Percentiles rank a stretch among this genome's conserved stretches.
phyloP scores from a whole-genome alignment of 2,888 invertebrate species.

The Tipula lateralis region DNA sequence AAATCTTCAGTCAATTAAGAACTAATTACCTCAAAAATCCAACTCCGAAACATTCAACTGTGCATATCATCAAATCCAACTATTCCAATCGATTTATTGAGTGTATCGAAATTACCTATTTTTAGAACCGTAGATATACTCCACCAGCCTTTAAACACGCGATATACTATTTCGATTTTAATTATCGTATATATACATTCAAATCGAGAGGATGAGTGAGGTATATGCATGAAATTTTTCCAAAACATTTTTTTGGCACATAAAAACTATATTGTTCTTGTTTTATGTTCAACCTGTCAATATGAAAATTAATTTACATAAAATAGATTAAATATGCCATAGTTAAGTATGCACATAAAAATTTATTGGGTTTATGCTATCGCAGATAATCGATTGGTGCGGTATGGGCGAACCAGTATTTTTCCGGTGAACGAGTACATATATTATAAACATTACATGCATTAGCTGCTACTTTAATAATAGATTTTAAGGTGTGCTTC shows the following conservation, averaged over 20 bases:
- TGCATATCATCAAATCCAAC: no score
- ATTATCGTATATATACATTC: not conserved
- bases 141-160: not conserved
- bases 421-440: no score
- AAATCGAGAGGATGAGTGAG: not conserved
- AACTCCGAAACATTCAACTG: not conserved
- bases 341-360: not conserved
- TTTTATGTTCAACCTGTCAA: slow-evolving; percentile 3
- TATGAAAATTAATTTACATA: slow-evolving; percentile 11
- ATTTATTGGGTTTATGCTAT: not conserved
- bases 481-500: not conserved
- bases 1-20: no score
- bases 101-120: not conserved
- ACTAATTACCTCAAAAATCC: no score
- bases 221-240: not conserved
- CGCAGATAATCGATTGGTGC: not conserved
- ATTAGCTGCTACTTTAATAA: not conserved
- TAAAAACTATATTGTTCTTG: not conserved
- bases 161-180: not conserved
- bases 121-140: not conserved
- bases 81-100: not conserved
- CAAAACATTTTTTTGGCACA: slow-evolving; percentile 4
- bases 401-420: not conserved
- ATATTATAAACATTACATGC: no score
- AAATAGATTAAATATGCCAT: slow-evolving; percentile 1